Percentiles rank a stretch among this genome's conserved stretches.
phyloP scores from a whole-genome alignment of 2,797 vertebrate genomes.

The Leptatherina wallacei region DNA sequence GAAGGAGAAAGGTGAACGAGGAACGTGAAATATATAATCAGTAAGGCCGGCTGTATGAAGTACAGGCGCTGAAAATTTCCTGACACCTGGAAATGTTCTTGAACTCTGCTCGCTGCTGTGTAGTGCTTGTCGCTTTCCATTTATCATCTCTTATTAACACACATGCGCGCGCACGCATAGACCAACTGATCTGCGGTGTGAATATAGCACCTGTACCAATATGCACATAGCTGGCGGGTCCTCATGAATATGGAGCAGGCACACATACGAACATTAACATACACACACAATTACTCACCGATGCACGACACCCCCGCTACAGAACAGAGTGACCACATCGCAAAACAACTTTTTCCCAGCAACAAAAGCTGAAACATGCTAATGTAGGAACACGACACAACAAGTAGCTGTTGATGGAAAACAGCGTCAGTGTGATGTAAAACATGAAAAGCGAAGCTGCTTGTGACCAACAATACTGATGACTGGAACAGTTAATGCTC shows the following conservation, averaged over 20 bases:
- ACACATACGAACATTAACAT: conserved; percentile 12
- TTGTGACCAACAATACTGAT: conserved; percentile 34
- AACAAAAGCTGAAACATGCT: conserved; percentile 18
- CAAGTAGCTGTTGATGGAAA: conserved; percentile 13
- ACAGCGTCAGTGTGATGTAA: conserved; percentile 27
- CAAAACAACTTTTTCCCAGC: conserved; percentile 20
- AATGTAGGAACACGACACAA: conserved; percentile 18
- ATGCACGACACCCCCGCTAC: neutral
- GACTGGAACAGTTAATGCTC: conserved; percentile 60
- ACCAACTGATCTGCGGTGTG: conserved; percentile 51
- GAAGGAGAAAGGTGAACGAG: conserved; percentile 7
- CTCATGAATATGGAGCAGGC: conserved; percentile 53
- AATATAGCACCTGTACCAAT: conserved; percentile 65
- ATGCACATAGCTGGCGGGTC: conserved; percentile 33
- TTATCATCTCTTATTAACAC: conserved; percentile 54
- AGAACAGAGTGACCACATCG: conserved; percentile 16
- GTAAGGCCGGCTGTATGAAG: conserved; percentile 12
- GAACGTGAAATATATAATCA: conserved; percentile 18
- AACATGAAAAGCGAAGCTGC: conserved; percentile 34
- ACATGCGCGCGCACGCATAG: conserved; percentile 21
- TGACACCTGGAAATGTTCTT: conserved; percentile 61
- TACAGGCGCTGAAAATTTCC: conserved; percentile 18
- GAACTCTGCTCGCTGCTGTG: conserved; percentile 45
- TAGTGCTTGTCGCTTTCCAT: conserved; percentile 54
- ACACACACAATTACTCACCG: conserved; percentile 1